phyloP scores from a whole-genome alignment of 92 coral and sea anemone genomes.

The Galaxea fascicularis region DNA sequence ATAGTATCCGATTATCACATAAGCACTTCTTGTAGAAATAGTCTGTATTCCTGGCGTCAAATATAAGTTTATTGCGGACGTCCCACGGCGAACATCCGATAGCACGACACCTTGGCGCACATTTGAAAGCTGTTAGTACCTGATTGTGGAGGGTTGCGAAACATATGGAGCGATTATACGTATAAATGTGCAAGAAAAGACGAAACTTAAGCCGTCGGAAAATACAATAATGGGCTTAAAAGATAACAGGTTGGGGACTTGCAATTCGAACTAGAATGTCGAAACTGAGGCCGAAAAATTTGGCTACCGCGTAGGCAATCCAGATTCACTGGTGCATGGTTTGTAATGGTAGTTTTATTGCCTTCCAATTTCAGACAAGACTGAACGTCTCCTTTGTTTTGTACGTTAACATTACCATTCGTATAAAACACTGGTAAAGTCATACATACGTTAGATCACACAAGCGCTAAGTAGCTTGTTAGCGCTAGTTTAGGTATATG shows the following conservation, averaged over 20 bases:
- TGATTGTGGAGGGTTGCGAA: background rate
- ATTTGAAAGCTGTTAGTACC: background rate
- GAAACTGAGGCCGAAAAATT: background rate
- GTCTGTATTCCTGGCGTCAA: conserved; percentile 28
- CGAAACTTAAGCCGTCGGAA: background rate
- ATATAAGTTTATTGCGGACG: background rate
- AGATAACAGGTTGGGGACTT: background rate
- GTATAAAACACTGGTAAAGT: background rate
- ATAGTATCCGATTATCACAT: conserved; percentile 3
- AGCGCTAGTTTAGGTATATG: too few relatives aligned
- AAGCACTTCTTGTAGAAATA: conserved; percentile 1
- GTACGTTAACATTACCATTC: background rate
- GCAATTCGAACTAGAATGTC: background rate
- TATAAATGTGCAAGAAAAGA: background rate
- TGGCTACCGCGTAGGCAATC: background rate
- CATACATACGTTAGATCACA: background rate
- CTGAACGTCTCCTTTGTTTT: background rate
- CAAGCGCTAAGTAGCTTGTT: background rate
- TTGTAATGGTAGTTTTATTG: background rate
- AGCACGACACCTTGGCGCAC: conserved; percentile 39
- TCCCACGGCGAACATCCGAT: conserved; percentile 38
- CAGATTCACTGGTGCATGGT: background rate
- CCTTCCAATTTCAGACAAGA: background rate
- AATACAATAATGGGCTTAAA: conserved; percentile 21
- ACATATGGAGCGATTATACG: background rate